Evolutionary conservation across 92 coral and sea anemone genomes (phyloP).

Genomic region (Porites lobata): DNA sequence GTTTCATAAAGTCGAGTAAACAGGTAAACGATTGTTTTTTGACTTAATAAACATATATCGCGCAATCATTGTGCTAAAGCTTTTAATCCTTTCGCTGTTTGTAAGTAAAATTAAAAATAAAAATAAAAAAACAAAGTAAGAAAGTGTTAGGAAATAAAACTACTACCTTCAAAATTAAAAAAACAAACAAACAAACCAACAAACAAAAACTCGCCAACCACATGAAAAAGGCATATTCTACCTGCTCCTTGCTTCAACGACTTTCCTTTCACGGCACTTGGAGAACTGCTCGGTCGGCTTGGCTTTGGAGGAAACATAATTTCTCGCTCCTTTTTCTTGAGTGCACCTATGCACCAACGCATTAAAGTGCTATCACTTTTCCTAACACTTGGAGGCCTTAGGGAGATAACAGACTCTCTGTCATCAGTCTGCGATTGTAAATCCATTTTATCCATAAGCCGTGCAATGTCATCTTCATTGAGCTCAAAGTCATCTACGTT

Average conservation of each 20-base stretch:
- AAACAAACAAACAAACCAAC: too few relatives aligned
- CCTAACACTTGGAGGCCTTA: slow-evolving; percentile 42
- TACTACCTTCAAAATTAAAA: too few relatives aligned
- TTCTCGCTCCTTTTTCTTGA: slow-evolving; percentile 67
- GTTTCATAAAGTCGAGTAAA: too few relatives aligned
- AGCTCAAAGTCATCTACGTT: slow-evolving; percentile 23
- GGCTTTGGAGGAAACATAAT: slow-evolving; percentile 79
- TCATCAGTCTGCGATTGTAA: background rate
- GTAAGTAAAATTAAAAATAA: too few relatives aligned
- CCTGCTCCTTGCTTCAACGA: background rate
- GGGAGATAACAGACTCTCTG: slow-evolving; percentile 26
- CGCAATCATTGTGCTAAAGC: too few relatives aligned
- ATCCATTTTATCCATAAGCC: slow-evolving; percentile 16
- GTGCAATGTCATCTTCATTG: slow-evolving; percentile 24
- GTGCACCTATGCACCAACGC: slow-evolving; percentile 85
- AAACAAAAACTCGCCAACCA: too few relatives aligned
- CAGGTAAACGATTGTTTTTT: too few relatives aligned
- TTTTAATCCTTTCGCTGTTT: too few relatives aligned
- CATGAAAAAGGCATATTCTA: background rate
- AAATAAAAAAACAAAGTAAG: too few relatives aligned
- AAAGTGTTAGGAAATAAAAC: too few relatives aligned
- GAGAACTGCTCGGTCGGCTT: slow-evolving; percentile 82
- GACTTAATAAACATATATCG: too few relatives aligned
- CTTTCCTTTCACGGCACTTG: slow-evolving; percentile 22
- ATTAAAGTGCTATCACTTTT: slow-evolving; percentile 63